A percentile compares a stretch with the other conserved stretches of the same genome.
Evolutionary conservation across 2,113 vertebrate genomes (phyloP).

Genomic region (Halcyon malimbica): DNA sequence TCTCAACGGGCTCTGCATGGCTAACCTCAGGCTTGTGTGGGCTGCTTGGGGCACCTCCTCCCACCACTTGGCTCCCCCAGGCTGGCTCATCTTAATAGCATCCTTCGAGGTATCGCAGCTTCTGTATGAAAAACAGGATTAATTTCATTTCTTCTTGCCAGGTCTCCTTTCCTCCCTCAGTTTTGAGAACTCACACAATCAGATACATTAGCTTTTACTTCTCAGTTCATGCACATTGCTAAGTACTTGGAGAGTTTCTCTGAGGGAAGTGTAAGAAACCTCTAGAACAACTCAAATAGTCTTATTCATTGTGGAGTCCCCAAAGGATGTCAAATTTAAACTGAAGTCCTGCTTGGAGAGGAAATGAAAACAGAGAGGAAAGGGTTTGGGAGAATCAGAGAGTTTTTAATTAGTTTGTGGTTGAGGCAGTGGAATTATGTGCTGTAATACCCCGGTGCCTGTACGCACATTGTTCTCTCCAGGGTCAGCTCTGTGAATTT

Average conservation of each 20-base stretch:
- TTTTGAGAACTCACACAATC: background rate
- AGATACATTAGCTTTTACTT: background rate
- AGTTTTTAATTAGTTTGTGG: slow-evolving; percentile 9
- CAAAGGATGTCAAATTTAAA: background rate
- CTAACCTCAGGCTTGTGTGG: fast-evolving
- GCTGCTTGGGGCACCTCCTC: background rate
- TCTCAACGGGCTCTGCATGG: background rate
- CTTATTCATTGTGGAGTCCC: background rate
- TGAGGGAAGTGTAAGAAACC: slow-evolving; percentile 11
- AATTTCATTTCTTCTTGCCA: background rate
- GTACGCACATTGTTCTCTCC: background rate
- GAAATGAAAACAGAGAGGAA: slow-evolving; percentile 34
- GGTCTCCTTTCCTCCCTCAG: background rate
- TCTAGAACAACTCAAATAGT: slow-evolving; percentile 17
- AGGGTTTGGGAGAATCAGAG: background rate
- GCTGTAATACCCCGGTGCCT: background rate
- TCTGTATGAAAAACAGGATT: background rate
- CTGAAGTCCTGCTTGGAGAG: slow-evolving; percentile 19
- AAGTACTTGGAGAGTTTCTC: background rate
- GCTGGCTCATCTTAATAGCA: background rate
- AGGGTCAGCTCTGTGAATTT: background rate
- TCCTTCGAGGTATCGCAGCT: background rate
- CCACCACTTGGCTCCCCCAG: background rate
- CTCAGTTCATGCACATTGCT: background rate
- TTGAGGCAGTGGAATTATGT: background rate